Conservation (phyloP, 1,140 invertebrate species). For the Dinoponera quadriceps region DNA sequence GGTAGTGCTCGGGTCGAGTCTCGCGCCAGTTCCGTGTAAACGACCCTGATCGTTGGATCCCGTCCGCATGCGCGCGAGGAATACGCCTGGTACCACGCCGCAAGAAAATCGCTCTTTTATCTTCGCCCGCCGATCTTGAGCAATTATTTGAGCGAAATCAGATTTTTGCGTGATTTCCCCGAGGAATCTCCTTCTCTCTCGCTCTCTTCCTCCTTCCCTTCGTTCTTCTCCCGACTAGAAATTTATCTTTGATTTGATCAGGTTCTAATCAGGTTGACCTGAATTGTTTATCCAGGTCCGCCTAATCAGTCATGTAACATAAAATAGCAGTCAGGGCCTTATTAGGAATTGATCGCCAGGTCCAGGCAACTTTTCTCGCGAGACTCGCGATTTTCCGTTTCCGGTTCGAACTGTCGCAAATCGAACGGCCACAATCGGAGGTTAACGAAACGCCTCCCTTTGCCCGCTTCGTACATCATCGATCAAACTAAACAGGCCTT, state of each 20-base stretch:
- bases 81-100: not conserved
- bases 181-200: too few relatives aligned
- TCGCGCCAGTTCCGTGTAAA: conserved; percentile 34
- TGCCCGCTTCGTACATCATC: conserved; percentile 5
- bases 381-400: not conserved
- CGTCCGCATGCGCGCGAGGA: not conserved
- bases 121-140: not conserved
- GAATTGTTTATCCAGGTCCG: too few relatives aligned
- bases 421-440: not conserved
- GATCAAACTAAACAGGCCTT: conserved; percentile 27
- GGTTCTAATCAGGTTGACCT: too few relatives aligned
- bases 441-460: not conserved
- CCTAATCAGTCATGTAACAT: too few relatives aligned
- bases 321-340: too few relatives aligned
- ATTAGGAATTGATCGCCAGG: too few relatives aligned
- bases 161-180: not conserved
- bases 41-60: conserved; percentile 14
- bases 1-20: conserved; percentile 4
- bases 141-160: conserved; percentile 14
- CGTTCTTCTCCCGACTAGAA: not conserved
- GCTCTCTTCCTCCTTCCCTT: not conserved
- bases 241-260: too few relatives aligned
- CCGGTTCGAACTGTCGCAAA: not conserved
- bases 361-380: too few relatives aligned
- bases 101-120: conserved; percentile 3